Base-by-base conservation (phyloP, 2,888 invertebrate species). In the Hirtodrosophila duncani region DNA sequence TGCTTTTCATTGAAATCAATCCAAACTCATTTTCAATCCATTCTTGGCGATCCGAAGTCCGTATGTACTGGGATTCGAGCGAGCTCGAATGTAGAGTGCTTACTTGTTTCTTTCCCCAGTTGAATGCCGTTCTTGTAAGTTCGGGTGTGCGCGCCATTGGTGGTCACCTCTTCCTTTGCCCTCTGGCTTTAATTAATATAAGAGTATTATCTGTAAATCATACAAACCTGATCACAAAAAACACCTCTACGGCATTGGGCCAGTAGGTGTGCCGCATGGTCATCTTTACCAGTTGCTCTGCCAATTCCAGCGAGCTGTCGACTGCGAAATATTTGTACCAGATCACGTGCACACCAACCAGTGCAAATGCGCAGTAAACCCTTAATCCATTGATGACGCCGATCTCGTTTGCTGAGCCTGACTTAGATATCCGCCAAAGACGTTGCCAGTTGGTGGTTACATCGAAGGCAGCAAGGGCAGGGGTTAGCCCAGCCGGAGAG, bases 191-290 rank as follows among this genome's bases (percentile, higher is more conserved):
- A n/a, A n/a, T n/a, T n/a, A n/a, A n/a, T n/a, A n/a, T n/a, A n/a
- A n/a, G n/a, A n/a, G n/a, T n/a, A n/a, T n/a, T n/a, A n/a, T n/a
- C n/a, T n/a, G n/a, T n/a, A n/a, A n/a, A n/a, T n/a, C n/a, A n/a
- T n/a, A n/a, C n/a, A n/a, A n/a, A 68, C 67, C 67, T 67, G 29
- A 68, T 27, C 18, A 43, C 44, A 17, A 68, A 67, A 33, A 68
- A 68, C 1, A 67, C 21, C 27, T 68, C 68, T 30, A 71, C 7
- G 23, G 26, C 11, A 5, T 5, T 14, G 1, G 61, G 36, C 26
- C 51, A 3, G 17, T 42, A 55, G 1, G 9, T 16, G 8, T 56
- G 34, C 1, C 14, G 11, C n/a, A 51, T 7, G 6, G 7, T 4
- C 4, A 70, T 4, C 1, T 3, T 16, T 0, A 10, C 24, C 7